Evolutionary conservation across 1,140 invertebrate genomes (phyloP).

Genomic region (Aphidius gifuensis): DNA sequence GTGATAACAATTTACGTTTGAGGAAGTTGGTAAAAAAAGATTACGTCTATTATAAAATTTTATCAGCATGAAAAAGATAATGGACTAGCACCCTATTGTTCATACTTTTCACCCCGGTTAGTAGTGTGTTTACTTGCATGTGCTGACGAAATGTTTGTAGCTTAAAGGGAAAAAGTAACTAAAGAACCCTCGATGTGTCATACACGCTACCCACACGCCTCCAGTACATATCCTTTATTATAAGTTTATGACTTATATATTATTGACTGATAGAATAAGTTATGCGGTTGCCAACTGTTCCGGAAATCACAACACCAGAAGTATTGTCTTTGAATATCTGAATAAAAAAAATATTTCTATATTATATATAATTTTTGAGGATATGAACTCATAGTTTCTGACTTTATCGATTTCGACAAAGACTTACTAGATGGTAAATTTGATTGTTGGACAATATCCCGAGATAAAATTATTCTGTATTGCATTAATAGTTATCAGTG

Average conservation of each 20-base stretch:
- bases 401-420: too few species aligned
- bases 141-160: background rate
- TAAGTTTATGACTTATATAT: background rate
- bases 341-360: too few species aligned
- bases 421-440: too few species aligned
- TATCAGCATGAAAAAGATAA: slow-evolving; percentile 57
- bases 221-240: slow-evolving; percentile 16
- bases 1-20: slow-evolving; percentile 49
- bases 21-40: slow-evolving; percentile 45
- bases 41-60: slow-evolving; percentile 54
- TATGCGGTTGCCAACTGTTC: too few species aligned
- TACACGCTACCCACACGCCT: slow-evolving; percentile 40
- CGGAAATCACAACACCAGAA: too few species aligned
- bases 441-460: too few species aligned
- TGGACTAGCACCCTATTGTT: slow-evolving; percentile 27
- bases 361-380: too few species aligned
- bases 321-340: too few species aligned
- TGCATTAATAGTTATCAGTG: too few species aligned
- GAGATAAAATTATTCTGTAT: too few species aligned
- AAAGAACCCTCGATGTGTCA: slow-evolving; percentile 44
- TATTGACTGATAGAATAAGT: too few species aligned
- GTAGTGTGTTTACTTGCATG: background rate
- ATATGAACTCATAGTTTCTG: too few species aligned
- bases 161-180: background rate
- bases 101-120: slow-evolving; percentile 38